phyloP scores from a whole-genome alignment of 1,140 invertebrate genomes.

The Plectrocnemia conspersa region DNA sequence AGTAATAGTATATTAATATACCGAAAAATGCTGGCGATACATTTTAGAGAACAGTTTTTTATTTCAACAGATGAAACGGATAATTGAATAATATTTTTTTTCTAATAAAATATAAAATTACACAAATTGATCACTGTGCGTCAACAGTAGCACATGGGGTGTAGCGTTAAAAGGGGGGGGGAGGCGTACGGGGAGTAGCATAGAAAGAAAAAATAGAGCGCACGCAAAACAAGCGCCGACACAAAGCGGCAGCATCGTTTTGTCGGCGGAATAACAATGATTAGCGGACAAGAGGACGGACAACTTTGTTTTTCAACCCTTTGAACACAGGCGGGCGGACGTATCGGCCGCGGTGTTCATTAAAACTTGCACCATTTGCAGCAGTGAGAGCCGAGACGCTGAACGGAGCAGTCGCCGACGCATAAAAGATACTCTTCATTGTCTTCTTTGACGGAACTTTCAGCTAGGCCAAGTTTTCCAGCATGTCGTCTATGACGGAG shows the following conservation, averaged over 20 bases:
- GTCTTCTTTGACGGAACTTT: not conserved
- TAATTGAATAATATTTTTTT: too few species aligned
- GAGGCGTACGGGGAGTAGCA: not conserved
- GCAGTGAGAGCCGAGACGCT: not conserved
- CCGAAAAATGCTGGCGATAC: too few species aligned
- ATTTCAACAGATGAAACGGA: too few species aligned
- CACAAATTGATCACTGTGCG: too few species aligned
- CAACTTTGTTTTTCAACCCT: conserved; percentile 8
- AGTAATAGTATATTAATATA: too few species aligned
- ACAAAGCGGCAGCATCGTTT: conserved; percentile 17
- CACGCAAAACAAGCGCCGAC: conserved; percentile 20
- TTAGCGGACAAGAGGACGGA: not conserved
- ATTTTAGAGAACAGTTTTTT: too few species aligned
- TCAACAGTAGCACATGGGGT: too few species aligned
- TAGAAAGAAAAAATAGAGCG: conserved; percentile 7
- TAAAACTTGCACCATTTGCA: conserved; percentile 6
- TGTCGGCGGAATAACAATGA: conserved; percentile 24
- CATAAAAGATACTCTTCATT: too few species aligned
- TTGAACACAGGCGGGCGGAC: not conserved
- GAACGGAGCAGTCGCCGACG: not conserved
- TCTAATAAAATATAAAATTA: too few species aligned
- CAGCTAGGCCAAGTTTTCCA: too few species aligned
- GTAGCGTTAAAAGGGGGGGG: too few species aligned
- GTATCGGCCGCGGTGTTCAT: not conserved
- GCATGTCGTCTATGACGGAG: too few species aligned